Evolutionary conservation across 2,797 vertebrate genomes (phyloP), one percentile per base, ranked within the genome.

Genomic region (Ceryle rudis): DNA sequence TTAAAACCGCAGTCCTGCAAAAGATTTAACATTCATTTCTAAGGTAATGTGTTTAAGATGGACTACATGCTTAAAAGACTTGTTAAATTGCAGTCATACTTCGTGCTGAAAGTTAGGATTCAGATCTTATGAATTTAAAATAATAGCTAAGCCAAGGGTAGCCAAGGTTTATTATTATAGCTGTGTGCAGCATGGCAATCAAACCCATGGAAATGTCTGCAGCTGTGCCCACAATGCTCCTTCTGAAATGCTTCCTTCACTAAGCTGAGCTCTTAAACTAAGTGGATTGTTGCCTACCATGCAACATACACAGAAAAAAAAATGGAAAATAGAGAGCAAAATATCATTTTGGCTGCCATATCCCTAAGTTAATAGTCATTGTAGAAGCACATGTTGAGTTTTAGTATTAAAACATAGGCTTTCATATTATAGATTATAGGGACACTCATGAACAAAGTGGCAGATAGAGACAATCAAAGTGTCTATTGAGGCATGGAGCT

Each of bases 401-500:
- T 95, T 95, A 71, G 47, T 92, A 90, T 81, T 79, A 93, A 96
- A 95, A 80, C 54, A 69, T 94, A 96, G 91, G 55, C 74, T 84
- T 96, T 92, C 74, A 69, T 94, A 95, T 88, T 97, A 92, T 83
- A 97, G 80, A 97, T 98, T 96, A 95, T 62, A 60, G 94, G 83
- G 55, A 93, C 57, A 96, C 61, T 92, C 69, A 19, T 91, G 95
- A 97, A 97, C 88, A 95, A 97, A 96, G 96, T 81, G 92, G 86
- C 77, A 96, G 96, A 97, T 95, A 94, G 2, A 97, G 85, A 97
- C 90, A 97, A 97, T 98, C 97, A 95, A 97, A 96, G 74, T 54
- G 41, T 95, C 97, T 97, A 93, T 79, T 97, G 98, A 98, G 97
- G 97, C 98, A 97, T 95, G 95, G 97, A 97, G 90, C 90, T 97